Base-by-base conservation (phyloP, 2,797 vertebrate species). In the Paedocypris micromegethes region DNA sequence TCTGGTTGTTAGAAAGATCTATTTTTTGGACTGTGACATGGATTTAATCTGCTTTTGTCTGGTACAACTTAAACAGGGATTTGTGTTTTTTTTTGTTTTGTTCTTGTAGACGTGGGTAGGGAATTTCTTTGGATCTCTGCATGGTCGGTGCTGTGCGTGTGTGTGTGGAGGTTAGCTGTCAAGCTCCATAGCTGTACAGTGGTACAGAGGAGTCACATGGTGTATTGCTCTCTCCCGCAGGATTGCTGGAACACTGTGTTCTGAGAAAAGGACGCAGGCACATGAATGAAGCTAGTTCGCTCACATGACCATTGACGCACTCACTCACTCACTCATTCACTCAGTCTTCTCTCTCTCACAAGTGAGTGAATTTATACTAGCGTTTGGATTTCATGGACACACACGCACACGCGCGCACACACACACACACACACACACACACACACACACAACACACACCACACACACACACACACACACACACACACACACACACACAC, bases 161-260 rank as follows among this genome's bases (percentile, higher is more conserved):
- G 23, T 48, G 38, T 54, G 57, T 57, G 48, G 64, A 67, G 70
- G 58, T 61, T 66, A 66, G 58, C 54, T 73, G 64, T 70, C 65
- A 74, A 58, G 59, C 74, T 64, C 57, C 58, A 65, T 64, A 76
- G 70, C 59, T 9, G 46, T 53, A 66, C 47, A 64, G 54, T 64
- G 60, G 66, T 4, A 66, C 72, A 70, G 64, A 55, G 61, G 6
- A 70, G 68, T 79, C 80, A 79, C 78, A 79, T 80, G 77, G 66
- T 59, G 64, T 66, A 54, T 64, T 64, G 71, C 74, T 74, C 51
- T 71, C 68, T 80, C 72, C 70, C 55, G 70, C 70, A 74, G 68
- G 73, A 78, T 67, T 63, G 48, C 68, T 73, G 72, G 79, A 80
- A 82, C 79, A 81, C 73, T 77, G 66, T 80, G 81, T 79, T 66